Conservation (phyloP, 2,797 vertebrate genomes). For the Hemibagrus guttatus region DNA sequence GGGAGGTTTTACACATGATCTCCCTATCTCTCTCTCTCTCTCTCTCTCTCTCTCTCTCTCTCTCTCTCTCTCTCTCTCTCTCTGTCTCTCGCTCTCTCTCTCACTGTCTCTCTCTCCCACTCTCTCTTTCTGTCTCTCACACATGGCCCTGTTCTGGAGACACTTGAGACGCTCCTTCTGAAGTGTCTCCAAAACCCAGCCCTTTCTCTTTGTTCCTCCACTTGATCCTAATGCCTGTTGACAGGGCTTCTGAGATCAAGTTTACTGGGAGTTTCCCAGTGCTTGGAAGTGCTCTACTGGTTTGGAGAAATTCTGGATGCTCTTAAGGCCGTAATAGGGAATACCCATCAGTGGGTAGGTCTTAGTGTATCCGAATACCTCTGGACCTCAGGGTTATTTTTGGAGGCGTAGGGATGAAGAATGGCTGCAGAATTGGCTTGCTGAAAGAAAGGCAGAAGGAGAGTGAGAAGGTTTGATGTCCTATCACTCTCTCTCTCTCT, state of each 20-base stretch:
- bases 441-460: background rate
- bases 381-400: constrained; percentile 21
- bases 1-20: constrained; percentile 1
- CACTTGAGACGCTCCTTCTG: constrained; percentile 39
- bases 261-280: constrained; percentile 52
- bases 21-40: background rate
- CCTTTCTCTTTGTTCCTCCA: constrained; percentile 50
- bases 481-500: too few relatives aligned
- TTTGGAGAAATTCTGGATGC: constrained; percentile 38
- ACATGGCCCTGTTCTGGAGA: constrained; percentile 37
- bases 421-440: constrained; percentile 8
- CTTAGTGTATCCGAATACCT: constrained; percentile 26
- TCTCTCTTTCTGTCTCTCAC: constrained; percentile 11
- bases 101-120: background rate
- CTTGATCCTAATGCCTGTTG: constrained; percentile 49
- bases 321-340: constrained; percentile 21
- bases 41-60: background rate
- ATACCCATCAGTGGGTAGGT: constrained; percentile 22
- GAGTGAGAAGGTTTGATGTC: background rate
- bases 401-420: background rate
- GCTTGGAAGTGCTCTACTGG: constrained; percentile 39
- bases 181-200: constrained; percentile 45
- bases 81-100: background rate
- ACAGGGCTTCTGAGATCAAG: constrained; percentile 44
- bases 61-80: background rate